phyloP scores from a whole-genome alignment of 1,140 invertebrate genomes.

The Aphaenogaster floridana region DNA sequence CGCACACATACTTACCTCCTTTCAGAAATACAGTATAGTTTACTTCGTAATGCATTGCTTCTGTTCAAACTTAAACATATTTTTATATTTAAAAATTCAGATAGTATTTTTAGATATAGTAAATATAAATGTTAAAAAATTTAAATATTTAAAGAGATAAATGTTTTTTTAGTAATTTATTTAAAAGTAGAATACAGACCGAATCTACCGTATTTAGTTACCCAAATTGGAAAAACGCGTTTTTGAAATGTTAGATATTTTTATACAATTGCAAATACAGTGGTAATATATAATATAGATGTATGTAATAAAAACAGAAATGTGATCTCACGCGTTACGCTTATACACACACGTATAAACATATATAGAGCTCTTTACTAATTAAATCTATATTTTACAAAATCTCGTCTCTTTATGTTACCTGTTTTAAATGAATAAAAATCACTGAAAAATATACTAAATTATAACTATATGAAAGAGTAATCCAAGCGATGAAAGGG shows the following conservation, averaged over 20 bases:
- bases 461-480: not conserved
- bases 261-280: not conserved
- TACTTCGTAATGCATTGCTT: not conserved
- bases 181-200: not conserved
- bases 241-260: conserved; percentile 39
- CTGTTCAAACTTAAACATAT: not conserved
- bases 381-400: conserved; percentile 36
- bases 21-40: not conserved
- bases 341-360: no score
- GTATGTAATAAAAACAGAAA: conserved; percentile 1
- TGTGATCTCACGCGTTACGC: not conserved
- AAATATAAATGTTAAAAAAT: no score
- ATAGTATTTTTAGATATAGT: not conserved
- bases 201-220: not conserved
- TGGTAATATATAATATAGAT: conserved; percentile 5
- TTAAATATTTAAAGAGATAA: no score
- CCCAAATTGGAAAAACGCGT: conserved; percentile 9
- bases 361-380: not conserved
- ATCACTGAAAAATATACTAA: not conserved
- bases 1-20: no score
- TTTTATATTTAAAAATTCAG: not conserved
- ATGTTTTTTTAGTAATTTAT: not conserved
- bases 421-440: conserved; percentile 7
- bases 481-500: not conserved
- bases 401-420: not conserved